Percentiles rank a stretch among this genome's conserved stretches.
Evolutionary conservation across 1,140 invertebrate species (phyloP).

Genomic region (Macrobrachium rosenbergii): DNA sequence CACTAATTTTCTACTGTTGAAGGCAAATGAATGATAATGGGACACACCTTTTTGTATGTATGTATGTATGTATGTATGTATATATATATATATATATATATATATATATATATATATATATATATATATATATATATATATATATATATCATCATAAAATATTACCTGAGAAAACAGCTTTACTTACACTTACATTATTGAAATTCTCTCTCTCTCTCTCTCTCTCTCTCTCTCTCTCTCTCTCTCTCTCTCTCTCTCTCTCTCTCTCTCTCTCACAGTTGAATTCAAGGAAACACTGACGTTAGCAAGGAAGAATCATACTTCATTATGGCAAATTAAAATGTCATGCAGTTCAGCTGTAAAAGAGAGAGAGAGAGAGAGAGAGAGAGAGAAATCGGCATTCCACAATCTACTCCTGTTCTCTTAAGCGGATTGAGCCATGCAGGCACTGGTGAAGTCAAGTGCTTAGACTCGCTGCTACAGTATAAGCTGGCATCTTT

Average conservation of each 20-base stretch:
- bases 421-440: too few species aligned
- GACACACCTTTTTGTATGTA: not conserved
- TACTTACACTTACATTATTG: not conserved
- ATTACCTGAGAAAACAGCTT: not conserved
- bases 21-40: not conserved
- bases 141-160: too few species aligned
- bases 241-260: constrained; percentile 22
- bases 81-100: not conserved
- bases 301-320: not conserved
- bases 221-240: constrained; percentile 34
- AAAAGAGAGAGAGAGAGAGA: not conserved
- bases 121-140: constrained; percentile 6
- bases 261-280: constrained; percentile 27
- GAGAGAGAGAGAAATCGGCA: constrained; percentile 4
- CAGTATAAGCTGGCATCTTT: not conserved
- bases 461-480: not conserved
- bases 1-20: not conserved
- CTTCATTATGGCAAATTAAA: not conserved
- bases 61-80: not conserved
- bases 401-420: too few species aligned
- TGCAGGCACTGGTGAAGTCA: too few species aligned
- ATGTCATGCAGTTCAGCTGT: not conserved
- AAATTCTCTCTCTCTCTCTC: constrained; percentile 1
- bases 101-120: not conserved
- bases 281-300: not conserved